These are phyloP conservation scores for Chondrilla cf. caribensis DNA, from an alignment of 37 sponge, comb jelly and placozoan species.

Conservation along the genomic window DNA sequence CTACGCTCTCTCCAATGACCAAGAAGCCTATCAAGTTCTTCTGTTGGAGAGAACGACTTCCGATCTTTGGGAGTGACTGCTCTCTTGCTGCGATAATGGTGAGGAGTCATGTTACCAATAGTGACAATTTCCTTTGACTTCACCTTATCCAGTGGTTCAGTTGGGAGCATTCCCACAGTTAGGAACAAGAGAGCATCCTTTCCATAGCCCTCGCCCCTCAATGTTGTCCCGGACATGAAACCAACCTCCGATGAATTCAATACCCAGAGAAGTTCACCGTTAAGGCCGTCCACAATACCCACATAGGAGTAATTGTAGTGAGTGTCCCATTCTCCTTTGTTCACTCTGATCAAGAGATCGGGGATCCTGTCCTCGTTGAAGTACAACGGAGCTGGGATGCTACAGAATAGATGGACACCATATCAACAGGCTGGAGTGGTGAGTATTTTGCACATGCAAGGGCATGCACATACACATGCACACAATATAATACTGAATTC, in stretches of 20 bases:
- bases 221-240: slow-evolving; percentile 43
- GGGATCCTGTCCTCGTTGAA: slow-evolving; percentile 65
- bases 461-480: background rate
- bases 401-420: background rate
- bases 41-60: background rate
- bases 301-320: slow-evolving; percentile 52
- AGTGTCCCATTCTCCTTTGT: slow-evolving; percentile 53
- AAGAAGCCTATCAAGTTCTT: background rate
- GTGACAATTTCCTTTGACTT: background rate
- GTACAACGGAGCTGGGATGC: slow-evolving; percentile 67
- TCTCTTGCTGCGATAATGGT: background rate
- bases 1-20: background rate
- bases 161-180: slow-evolving; percentile 14
- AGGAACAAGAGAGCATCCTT: slow-evolving; percentile 59
- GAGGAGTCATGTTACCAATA: background rate
- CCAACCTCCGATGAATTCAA: slow-evolving; percentile 37
- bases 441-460: background rate
- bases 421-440: background rate
- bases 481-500: too few relatives aligned
- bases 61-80: background rate
- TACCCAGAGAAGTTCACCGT: slow-evolving; percentile 58
- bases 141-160: slow-evolving; percentile 11
- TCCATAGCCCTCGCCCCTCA: slow-evolving; percentile 28
- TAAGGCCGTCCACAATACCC: slow-evolving; percentile 55
- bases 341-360: slow-evolving; percentile 59